A percentile compares a stretch with the other conserved stretches of the same genome.
Evolutionary conservation across 2,797 vertebrate species (phyloP).

Genomic region (Melanotaenia pygmaea): DNA sequence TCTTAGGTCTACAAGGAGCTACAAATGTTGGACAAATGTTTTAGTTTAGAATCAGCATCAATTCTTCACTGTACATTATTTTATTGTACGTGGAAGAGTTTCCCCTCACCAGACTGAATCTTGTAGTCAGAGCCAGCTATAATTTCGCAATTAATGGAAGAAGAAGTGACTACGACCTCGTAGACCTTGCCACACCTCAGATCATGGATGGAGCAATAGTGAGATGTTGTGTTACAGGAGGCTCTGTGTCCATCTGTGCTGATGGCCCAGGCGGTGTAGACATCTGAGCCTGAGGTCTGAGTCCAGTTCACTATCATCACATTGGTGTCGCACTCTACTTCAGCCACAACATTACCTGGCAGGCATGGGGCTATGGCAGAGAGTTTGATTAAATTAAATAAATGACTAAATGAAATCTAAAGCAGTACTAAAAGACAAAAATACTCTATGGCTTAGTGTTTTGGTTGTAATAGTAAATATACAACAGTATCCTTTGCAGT

Average conservation of each 20-base stretch:
- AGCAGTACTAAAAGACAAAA: background rate
- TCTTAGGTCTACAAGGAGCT: conserved; percentile 75
- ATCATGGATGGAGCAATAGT: conserved; percentile 65
- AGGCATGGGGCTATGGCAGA: conserved; percentile 73
- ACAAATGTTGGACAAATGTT: background rate
- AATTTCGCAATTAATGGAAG: conserved; percentile 65
- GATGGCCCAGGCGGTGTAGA: conserved; percentile 77
- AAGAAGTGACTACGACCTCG: conserved; percentile 68
- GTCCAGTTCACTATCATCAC: conserved; percentile 72
- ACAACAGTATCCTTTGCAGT: background rate
- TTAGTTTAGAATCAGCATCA: background rate
- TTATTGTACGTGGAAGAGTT: background rate
- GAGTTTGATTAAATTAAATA: background rate
- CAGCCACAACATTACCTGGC: conserved; percentile 58
- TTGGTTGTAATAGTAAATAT: background rate
- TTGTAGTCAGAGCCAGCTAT: conserved; percentile 65
- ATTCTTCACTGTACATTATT: background rate
- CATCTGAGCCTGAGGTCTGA: conserved; percentile 52
- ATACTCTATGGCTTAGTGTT: background rate
- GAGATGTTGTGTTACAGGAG: conserved; percentile 67
- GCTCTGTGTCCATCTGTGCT: conserved; percentile 54
- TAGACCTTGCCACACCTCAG: conserved; percentile 76
- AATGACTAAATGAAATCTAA: background rate
- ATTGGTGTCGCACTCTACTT: conserved; percentile 70
- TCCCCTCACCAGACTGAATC: conserved; percentile 72